Base-by-base conservation (phyloP, 2,113 vertebrate genomes). In the Zosterops japonicus region DNA sequence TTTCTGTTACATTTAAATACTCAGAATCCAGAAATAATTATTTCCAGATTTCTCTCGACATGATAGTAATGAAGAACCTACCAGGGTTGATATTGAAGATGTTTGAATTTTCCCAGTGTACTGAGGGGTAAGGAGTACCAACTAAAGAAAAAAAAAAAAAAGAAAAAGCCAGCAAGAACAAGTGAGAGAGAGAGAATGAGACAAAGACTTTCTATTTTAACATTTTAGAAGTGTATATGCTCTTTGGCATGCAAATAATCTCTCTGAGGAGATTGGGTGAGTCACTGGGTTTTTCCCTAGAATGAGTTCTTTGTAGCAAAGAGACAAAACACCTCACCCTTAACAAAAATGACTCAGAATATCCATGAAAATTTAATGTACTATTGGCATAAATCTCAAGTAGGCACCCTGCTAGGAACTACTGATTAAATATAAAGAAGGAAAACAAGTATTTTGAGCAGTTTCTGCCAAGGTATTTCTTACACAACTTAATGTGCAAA, bases 401-500 rank as follows among this genome's bases (percentile, higher is more conserved):
- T 79, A 69, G 79, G 49, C 53, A 91, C 53, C 31, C 53, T 83
- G 28, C 78, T 89, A 94, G 79, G 90, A 87, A 79, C 22, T 50
- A 52, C 70, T 41, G 55, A 46, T 36, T 56, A 55, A 25, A 42
- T 57, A 41, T 23, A 71, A 49, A 50, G 59, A 57, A 89, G 70
- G 80, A 95, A 89, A 93, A 87, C 80, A 88, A 90, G 86, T 94
- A 72, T 82, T 95, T 91, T 64, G 46, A 93, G 84, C 49, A 77
- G 81, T 65, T 90, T 96, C 75, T 68, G 49, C 35, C 78, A 86
- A 56, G 39, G n/a, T 31, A 79, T 83, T 88, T 88, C 84, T 89
- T 72, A 89, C 52, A 90, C 60, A 91, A 76, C 74, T 83, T 86
- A 85, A 94, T 81, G 64, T 88, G 82, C 93, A 97, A 98, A 97